Conservation (phyloP, 2,888 invertebrate genomes). For the Erannis defoliaria region DNA sequence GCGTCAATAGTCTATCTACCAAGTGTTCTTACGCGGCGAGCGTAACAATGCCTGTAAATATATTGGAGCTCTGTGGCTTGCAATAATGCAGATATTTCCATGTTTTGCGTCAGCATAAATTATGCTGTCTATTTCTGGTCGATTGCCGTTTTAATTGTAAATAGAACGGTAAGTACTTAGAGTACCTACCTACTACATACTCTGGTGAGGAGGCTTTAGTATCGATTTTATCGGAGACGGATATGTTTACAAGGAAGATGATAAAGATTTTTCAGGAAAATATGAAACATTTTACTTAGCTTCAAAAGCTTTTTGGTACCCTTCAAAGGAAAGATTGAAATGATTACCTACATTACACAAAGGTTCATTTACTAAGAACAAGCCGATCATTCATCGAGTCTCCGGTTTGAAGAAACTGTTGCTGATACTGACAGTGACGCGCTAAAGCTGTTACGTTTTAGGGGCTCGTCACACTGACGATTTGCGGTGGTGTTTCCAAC, state of each 20-base stretch:
- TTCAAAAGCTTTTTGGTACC: constrained; percentile 3
- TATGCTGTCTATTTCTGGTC: constrained; percentile 30
- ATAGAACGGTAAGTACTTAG: neutral
- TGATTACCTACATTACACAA: constrained; percentile 16
- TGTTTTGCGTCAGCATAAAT: constrained; percentile 19
- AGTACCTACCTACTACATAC: too few species aligned
- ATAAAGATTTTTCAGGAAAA: neutral
- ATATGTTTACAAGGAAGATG: neutral
- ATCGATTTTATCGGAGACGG: neutral
- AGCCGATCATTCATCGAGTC: constrained; percentile 44
- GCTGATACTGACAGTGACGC: constrained; percentile 8
- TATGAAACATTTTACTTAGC: neutral
- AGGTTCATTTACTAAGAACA: constrained; percentile 14
- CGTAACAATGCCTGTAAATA: constrained; percentile 12
- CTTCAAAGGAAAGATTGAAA: constrained; percentile 2
- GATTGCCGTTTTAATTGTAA: constrained; percentile 23
- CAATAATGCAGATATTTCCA: constrained; percentile 26
- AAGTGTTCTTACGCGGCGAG: neutral
- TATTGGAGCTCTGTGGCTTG: too few species aligned
- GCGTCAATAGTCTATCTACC: neutral
- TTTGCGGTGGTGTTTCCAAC: neutral
- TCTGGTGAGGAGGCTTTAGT: neutral
- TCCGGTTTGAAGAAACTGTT: constrained; percentile 34
- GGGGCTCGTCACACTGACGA: neutral
- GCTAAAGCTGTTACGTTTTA: constrained; percentile 23